These are phyloP conservation scores for Drosophila demipolita DNA, from an alignment of 2,888 invertebrate genomes.

Conservation along the genomic window DNA sequence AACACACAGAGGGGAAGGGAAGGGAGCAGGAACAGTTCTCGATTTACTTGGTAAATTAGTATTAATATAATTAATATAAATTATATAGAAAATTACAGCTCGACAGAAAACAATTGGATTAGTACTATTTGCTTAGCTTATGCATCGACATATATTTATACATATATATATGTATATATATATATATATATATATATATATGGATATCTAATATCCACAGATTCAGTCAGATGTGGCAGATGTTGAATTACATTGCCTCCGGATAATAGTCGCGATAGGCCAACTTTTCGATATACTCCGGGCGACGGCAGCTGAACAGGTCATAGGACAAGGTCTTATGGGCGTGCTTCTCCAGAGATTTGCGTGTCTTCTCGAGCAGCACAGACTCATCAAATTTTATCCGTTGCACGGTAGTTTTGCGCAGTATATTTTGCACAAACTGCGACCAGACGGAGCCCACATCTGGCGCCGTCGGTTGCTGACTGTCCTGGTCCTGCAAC, in stretches of 20 bases:
- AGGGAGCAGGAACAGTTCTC: not conserved
- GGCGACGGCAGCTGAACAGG: slow-evolving; percentile 91
- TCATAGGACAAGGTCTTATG: slow-evolving; percentile 88
- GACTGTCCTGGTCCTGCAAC: slow-evolving; percentile 11
- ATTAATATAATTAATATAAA: slow-evolving; percentile 20
- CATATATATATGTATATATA: slow-evolving; percentile 5
- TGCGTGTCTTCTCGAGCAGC: slow-evolving; percentile 89
- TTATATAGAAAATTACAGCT: slow-evolving; percentile 27
- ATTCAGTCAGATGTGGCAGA: slow-evolving; percentile 58
- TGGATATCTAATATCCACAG: slow-evolving; percentile 60
- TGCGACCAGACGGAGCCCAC: slow-evolving; percentile 86
- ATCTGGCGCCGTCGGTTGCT: slow-evolving; percentile 8
- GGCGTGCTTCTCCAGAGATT: slow-evolving; percentile 87
- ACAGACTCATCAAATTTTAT: slow-evolving; percentile 89
- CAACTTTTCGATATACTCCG: slow-evolving; percentile 85
- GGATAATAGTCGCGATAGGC: slow-evolving; percentile 83
- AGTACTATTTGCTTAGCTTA: slow-evolving; percentile 16
- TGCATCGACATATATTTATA: not conserved
- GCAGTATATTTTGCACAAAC: slow-evolving; percentile 87
- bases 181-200: slow-evolving; percentile 17
- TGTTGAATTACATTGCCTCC: slow-evolving; percentile 52
- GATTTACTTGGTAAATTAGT: slow-evolving; percentile 3
- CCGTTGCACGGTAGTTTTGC: slow-evolving; percentile 85
- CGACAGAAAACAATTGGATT: slow-evolving; percentile 17
- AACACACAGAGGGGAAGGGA: not conserved